phyloP scores from a whole-genome alignment of 1,140 invertebrate genomes.

The Pseudomyrmex cubaensis region DNA sequence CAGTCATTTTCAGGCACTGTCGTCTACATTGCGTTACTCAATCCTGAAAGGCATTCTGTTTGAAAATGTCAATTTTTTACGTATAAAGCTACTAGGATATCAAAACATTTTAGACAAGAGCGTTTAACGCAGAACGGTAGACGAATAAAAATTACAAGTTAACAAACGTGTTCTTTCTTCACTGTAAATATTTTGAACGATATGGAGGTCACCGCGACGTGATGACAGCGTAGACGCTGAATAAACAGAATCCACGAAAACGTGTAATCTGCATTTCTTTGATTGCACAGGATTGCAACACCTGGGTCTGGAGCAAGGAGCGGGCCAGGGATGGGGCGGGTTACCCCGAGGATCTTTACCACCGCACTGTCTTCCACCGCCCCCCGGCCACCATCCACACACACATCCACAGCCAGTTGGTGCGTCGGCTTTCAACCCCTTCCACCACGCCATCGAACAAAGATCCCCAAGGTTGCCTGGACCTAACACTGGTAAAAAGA shows the following conservation, averaged over 20 bases:
- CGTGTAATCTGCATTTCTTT: constrained; percentile 73
- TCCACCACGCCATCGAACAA: constrained; percentile 83
- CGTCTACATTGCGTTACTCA: constrained; percentile 23
- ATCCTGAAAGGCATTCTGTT: neutral
- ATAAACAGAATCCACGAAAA: constrained; percentile 38
- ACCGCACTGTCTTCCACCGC: constrained; percentile 83
- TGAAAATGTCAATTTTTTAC: constrained; percentile 1
- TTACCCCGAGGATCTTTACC: constrained; percentile 81
- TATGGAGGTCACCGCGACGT: constrained; percentile 26
- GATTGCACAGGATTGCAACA: constrained; percentile 82
- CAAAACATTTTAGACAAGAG: neutral
- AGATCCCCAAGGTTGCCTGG: constrained; percentile 81
- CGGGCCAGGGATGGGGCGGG: constrained; percentile 82
- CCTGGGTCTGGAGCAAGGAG: constrained; percentile 82
- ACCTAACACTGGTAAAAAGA: constrained; percentile 76
- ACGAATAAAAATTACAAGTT: neutral
- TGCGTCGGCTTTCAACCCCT: constrained; percentile 84
- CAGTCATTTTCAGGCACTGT: constrained; percentile 38
- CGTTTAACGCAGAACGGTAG: neutral
- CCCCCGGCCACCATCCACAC: constrained; percentile 82
- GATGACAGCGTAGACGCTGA: constrained; percentile 42
- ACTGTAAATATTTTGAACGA: constrained; percentile 23
- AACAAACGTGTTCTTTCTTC: neutral
- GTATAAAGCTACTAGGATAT: neutral
- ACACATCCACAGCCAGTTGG: constrained; percentile 79